Evolutionary conservation across 2,113 vertebrate species (phyloP).

Genomic region (Ophthalmolycus amberensis): DNA sequence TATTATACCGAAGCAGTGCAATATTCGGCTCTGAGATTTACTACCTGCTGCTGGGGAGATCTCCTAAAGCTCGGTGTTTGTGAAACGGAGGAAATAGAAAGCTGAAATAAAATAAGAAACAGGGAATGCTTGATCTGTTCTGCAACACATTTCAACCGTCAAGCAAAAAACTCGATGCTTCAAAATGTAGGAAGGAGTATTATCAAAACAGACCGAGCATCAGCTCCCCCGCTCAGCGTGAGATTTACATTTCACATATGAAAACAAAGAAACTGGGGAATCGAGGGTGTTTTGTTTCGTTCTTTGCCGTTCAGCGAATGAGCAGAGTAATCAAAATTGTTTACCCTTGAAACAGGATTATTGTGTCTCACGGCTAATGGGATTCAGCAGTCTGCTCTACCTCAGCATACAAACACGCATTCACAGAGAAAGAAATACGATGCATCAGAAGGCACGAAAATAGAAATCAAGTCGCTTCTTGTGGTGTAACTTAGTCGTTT

Average conservation of each 20-base stretch:
- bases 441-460: not conserved
- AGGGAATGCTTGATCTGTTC: constrained; percentile 15
- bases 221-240: constrained; percentile 30
- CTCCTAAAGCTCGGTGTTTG: constrained; percentile 55
- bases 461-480: constrained; percentile 53
- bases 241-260: constrained; percentile 53
- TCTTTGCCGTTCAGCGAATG: not conserved
- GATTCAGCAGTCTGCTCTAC: constrained; percentile 20
- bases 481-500: constrained; percentile 99
- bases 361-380: constrained; percentile 1
- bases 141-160: constrained; percentile 20
- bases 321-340: constrained; percentile 24
- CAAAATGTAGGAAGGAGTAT: constrained; percentile 47
- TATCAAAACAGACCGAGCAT: constrained; percentile 31
- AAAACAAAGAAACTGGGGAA: constrained; percentile 16
- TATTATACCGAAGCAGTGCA: constrained; percentile 64
- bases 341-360: constrained; percentile 50
- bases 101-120: constrained; percentile 25
- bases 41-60: constrained; percentile 63
- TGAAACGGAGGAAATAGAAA: constrained; percentile 55
- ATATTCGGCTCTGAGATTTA: constrained; percentile 60
- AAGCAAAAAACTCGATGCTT: constrained; percentile 42
- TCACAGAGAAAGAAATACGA: not conserved
- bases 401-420: constrained; percentile 4
- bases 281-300: constrained; percentile 15